Evolutionary conservation across 1,140 invertebrate genomes (phyloP).

Genomic region (Arion vulgaris): DNA sequence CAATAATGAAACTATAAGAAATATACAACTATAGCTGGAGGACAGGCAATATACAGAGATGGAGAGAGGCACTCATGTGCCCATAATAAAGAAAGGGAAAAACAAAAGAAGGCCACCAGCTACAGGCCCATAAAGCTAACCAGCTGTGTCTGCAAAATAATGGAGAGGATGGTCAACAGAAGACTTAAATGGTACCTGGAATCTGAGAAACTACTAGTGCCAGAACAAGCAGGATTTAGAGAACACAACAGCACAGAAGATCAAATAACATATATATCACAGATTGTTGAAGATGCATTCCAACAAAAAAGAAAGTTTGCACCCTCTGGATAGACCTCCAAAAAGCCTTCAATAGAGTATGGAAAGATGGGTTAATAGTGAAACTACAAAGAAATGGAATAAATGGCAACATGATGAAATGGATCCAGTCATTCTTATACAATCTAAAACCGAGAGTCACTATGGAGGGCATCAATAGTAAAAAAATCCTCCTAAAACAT

Average conservation of each 20-base stretch:
- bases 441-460: background rate
- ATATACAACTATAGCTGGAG: too few species aligned
- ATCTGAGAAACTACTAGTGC: too few species aligned
- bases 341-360: background rate
- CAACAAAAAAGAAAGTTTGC: background rate
- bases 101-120: background rate
- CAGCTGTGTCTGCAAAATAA: background rate
- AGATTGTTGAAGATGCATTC: background rate
- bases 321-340: background rate
- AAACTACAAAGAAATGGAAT: constrained; percentile 2
- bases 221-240: too few species aligned
- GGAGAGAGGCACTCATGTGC: background rate
- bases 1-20: too few species aligned
- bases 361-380: background rate
- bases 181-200: too few species aligned
- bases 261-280: too few species aligned
- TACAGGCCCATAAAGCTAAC: background rate
- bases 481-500: constrained; percentile 16
- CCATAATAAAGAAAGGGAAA: background rate
- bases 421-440: background rate
- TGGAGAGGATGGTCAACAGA: background rate
- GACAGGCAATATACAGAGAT: background rate
- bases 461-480: background rate
- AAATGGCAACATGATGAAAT: background rate
- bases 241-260: too few species aligned